phyloP scores from a whole-genome alignment of 2,888 invertebrate genomes.

The Agrotis clavis region DNA sequence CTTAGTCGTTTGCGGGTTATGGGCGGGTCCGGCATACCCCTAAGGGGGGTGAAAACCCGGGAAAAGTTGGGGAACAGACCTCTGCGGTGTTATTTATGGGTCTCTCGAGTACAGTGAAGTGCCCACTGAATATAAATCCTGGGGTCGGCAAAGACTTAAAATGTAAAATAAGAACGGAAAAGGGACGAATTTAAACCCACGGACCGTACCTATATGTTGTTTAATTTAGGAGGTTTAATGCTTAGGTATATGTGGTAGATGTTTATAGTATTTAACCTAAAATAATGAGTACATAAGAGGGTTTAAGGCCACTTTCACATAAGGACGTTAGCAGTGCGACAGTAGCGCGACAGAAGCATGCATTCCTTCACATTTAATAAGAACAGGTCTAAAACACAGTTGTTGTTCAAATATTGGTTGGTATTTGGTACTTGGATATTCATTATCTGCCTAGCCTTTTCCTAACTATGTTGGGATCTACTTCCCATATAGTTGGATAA shows the following conservation, averaged over 20 bases:
- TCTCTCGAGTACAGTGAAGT: slow-evolving; percentile 89
- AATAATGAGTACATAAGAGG: background rate
- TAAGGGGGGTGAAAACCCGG: slow-evolving; percentile 65
- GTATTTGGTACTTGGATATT: background rate
- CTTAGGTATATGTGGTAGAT: slow-evolving; percentile 8
- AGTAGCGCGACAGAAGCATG: no score
- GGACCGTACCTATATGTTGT: slow-evolving; percentile 44
- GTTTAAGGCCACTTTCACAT: background rate
- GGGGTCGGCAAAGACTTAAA: slow-evolving; percentile 84
- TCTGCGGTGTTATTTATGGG: slow-evolving; percentile 88
- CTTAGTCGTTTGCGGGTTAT: slow-evolving; percentile 87
- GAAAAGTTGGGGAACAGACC: slow-evolving; percentile 80
- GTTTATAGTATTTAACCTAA: background rate
- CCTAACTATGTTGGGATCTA: no score
- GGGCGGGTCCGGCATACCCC: slow-evolving; percentile 65
- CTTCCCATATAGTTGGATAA: no score
- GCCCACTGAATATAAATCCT: slow-evolving; percentile 89
- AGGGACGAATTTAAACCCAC: slow-evolving; percentile 68
- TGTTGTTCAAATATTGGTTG: background rate
- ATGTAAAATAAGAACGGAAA: slow-evolving; percentile 83
- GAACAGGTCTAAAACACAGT: background rate
- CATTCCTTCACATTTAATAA: no score
- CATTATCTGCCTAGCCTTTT: no score
- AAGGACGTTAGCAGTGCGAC: no score
- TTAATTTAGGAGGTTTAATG: slow-evolving; percentile 48